phyloP scores from a whole-genome alignment of 2,888 invertebrate genomes.

The Protodeltote pygarga region DNA sequence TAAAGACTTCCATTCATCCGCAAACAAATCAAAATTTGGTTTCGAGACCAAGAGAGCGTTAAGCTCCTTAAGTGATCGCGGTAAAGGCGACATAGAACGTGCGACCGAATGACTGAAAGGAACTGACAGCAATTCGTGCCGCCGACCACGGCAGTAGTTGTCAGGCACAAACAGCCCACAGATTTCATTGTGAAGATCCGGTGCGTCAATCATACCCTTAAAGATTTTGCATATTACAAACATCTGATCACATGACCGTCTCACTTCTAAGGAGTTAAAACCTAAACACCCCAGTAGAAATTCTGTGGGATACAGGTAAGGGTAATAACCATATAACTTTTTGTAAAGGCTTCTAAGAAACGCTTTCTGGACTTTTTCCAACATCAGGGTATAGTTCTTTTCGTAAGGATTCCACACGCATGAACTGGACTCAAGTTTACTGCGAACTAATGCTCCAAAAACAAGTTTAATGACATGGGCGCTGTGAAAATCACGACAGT shows the following conservation, averaged over 20 bases:
- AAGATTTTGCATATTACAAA: not conserved
- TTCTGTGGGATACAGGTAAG: not conserved
- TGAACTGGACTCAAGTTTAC: not conserved
- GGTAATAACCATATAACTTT: not conserved
- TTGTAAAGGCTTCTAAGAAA: not conserved
- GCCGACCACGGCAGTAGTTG: not conserved
- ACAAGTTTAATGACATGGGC: not conserved
- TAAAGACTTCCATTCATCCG: not conserved
- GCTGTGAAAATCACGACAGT: not conserved
- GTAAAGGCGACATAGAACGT: not conserved
- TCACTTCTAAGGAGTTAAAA: not conserved
- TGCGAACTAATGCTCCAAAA: not conserved
- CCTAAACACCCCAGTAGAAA: not conserved
- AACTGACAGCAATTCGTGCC: not conserved
- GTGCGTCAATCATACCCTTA: not conserved
- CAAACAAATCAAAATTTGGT: not conserved
- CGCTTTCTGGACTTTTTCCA: constrained; percentile 2
- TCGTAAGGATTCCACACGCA: constrained; percentile 3
- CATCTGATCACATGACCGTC: not conserved
- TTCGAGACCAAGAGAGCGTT: not conserved
- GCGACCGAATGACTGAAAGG: not conserved
- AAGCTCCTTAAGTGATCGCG: not conserved
- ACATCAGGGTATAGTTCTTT: not conserved
- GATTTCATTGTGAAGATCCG: not conserved
- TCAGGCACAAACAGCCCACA: not conserved